Base-by-base conservation (phyloP, 2,797 vertebrate genomes). In the Bradypodion pumilum region DNA sequence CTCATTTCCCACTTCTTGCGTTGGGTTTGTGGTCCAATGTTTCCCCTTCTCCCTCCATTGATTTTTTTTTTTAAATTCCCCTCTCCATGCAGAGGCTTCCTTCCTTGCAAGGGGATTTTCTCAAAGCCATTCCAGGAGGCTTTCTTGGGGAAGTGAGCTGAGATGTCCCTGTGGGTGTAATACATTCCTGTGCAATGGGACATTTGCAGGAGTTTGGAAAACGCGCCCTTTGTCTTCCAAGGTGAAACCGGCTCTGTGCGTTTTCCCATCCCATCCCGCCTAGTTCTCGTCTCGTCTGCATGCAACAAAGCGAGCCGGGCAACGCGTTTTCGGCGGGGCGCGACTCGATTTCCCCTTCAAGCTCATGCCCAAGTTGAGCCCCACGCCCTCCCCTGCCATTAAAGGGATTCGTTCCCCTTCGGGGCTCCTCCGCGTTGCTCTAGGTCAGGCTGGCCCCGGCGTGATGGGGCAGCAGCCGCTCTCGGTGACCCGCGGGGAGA, bases 301-400 rank as follows among this genome's bases (percentile, higher is more conserved):
- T n/a, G n/a, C 46, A 74, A 15, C 27, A 46, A 40, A 40, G 2
- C 4, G 21, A 5, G 13, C 3, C 42, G 49, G 3, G 19, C 59
- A 21, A 1, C 21, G 12, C 27, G 9, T 70, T 25, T 77, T 70
- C 15, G 10, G 42, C 27, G 35, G 66, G 32, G 29, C 15, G 37
- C 23, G 46, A n/a, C n/a, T n/a, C n/a, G 21, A 49, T 4, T 4
- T 3, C 10, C 8, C 19, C 44, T 19, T 37, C 79, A 77, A 81
- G 37, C 44, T 72, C 84, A 81, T 69, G 65, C 49, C 65, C 84
- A 80, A 80, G 63, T 80, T 85, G 35, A 75, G 60, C 70, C 62
- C 25, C 19, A 6, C 25, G n/a, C 6, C 16, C 23, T 19, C 25
- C n/a, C n/a, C n/a, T n/a, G n/a, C n/a, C n/a, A n/a, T n/a, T 60